These are phyloP conservation scores for Sebastes elongatus DNA, from an alignment of 2,797 vertebrate genomes.

Conservation along the genomic window DNA sequence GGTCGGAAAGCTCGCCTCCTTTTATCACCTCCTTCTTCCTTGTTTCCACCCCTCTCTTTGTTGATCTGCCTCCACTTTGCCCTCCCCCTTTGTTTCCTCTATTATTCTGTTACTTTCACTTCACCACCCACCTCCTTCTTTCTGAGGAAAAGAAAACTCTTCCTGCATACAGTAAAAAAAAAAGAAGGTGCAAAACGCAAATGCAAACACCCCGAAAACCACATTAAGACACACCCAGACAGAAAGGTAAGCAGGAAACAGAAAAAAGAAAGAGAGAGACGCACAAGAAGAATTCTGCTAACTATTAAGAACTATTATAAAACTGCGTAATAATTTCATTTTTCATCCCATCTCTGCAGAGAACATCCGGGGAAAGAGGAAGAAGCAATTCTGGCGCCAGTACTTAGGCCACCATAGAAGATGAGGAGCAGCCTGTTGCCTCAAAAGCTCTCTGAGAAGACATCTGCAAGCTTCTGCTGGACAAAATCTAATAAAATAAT, in stretches of 20 bases:
- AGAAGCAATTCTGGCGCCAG: background rate
- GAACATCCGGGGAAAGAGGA: background rate
- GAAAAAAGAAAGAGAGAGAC: no score
- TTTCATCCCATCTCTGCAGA: background rate
- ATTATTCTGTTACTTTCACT: constrained; percentile 9
- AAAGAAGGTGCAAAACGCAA: background rate
- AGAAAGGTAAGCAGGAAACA: background rate
- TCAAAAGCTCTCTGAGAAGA: background rate
- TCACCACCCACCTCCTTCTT: background rate
- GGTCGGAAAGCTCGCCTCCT: constrained; percentile 39
- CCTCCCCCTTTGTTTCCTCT: constrained; percentile 6
- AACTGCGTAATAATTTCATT: background rate
- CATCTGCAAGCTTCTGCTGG: background rate
- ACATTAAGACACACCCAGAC: background rate
- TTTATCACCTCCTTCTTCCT: constrained; percentile 37
- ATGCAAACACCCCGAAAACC: background rate
- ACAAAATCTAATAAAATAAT: background rate
- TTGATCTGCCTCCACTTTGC: constrained; percentile 16
- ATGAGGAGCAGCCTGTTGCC: background rate
- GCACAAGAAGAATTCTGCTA: background rate
- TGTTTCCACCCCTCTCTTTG: constrained; percentile 62
- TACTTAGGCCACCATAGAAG: background rate
- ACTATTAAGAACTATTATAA: background rate
- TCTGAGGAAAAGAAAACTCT: background rate
- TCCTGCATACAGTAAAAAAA: background rate